phyloP scores from a whole-genome alignment of 1,140 invertebrate genomes.

The Cydia pomonella region DNA sequence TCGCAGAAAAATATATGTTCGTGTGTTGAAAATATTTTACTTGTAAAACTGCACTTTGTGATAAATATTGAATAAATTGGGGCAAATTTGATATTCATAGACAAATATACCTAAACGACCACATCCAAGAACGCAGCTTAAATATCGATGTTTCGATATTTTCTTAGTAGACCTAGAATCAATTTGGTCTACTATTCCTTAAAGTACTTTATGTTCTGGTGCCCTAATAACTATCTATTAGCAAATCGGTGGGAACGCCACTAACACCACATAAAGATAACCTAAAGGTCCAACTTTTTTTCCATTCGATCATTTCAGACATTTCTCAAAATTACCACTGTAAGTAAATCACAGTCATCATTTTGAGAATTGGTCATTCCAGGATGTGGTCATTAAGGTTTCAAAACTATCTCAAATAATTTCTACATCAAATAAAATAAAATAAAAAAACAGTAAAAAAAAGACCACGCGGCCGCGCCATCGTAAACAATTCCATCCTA shows the following conservation, averaged over 20 bases:
- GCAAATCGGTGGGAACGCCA: conserved; percentile 3
- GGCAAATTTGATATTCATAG: not conserved
- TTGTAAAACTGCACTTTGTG: not conserved
- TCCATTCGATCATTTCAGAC: not conserved
- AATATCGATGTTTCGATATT: conserved; percentile 13
- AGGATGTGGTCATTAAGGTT: conserved; percentile 6
- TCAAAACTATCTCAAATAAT: not conserved
- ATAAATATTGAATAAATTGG: not conserved
- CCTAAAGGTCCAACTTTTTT: not conserved
- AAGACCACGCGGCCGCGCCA: conserved; percentile 5
- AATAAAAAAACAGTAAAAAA: not conserved
- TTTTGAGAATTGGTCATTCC: not conserved
- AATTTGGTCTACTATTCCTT: not conserved
- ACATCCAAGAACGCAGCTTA: conserved; percentile 11
- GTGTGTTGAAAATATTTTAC: not conserved
- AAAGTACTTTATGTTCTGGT: not conserved
- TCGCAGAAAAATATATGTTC: not conserved
- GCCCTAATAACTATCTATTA: conserved; percentile 10
- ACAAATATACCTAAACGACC: not conserved
- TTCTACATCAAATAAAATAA: not conserved
- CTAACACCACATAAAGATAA: conserved; percentile 6
- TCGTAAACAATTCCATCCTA: conserved; percentile 13
- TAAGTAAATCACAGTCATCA: not conserved
- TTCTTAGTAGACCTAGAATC: conserved; percentile 1
- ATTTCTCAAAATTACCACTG: conserved; percentile 7